Evolutionary conservation across 2,888 invertebrate species (phyloP), one percentile per base, ranked within the genome.

Genomic region (Vandiemenella viatica): DNA sequence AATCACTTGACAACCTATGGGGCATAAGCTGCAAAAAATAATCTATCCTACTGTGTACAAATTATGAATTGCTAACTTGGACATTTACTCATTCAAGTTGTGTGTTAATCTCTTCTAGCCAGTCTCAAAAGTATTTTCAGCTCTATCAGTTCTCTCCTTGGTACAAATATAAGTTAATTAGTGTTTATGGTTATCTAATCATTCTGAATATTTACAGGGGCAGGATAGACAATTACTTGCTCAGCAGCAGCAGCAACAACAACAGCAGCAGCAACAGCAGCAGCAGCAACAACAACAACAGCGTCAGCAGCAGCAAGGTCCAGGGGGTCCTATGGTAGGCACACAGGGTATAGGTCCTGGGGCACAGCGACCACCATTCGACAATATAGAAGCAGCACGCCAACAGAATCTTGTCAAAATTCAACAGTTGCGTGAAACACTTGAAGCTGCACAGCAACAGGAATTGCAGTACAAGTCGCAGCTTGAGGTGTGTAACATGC

Each of bases 371-470:
- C 74, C 62, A 57, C 73, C 55, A 62, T 62, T 62, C 37, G 72
- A 79, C 58, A 78, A 79, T 13, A 63, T 83, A 3, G 83, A 83
- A 61, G 77, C 78, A 4, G 83, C 84, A 15, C 66, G 86, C 0
- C 83, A 84, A 58, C 83, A 84, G 61, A 87, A 86, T 68, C 64
- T 86, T 50, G 75, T 83, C 61, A 83, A 83, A 67, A 87, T 87
- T 45, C 75, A 78, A 58, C 77, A 85, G 56, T 63, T 87, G 50
- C 79, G 81, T 57, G 84, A 85, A 65, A 84, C 83, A 0, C 64
- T 87, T 51, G 83, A 85, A 62, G 84, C 82, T 0, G 85, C 86
- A 0, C 85, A 86, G 55, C 83, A 85, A 59, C 78, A 79, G 60
- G 80, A 80, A 60, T 77, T 81, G 37, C 84, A 85, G 65, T 84